These are phyloP conservation scores for Gypaetus barbatus DNA, from an alignment of 2,797 vertebrate genomes.

Conservation along the genomic window DNA sequence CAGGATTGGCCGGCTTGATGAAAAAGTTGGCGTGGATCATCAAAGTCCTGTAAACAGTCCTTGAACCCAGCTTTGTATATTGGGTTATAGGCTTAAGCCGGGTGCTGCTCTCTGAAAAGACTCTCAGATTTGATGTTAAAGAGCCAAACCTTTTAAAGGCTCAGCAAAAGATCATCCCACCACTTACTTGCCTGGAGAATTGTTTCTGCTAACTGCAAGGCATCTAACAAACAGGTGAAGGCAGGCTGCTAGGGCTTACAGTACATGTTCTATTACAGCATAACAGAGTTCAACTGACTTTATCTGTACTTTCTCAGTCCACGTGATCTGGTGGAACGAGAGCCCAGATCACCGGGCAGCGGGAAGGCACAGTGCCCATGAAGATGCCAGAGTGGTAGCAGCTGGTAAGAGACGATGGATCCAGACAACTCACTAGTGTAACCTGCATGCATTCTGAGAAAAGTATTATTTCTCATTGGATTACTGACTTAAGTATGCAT, in stretches of 20 bases:
- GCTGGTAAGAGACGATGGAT: slow-evolving; percentile 79
- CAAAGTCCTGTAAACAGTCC: background rate
- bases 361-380: slow-evolving; percentile 81
- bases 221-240: background rate
- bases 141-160: background rate
- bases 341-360: slow-evolving; percentile 82
- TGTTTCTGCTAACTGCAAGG: background rate
- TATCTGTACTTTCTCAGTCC: slow-evolving; percentile 75
- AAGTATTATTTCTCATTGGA: background rate
- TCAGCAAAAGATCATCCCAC: background rate
- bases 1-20: background rate
- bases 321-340: slow-evolving; percentile 89
- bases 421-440: background rate
- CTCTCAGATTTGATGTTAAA: background rate
- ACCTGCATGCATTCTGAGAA: background rate
- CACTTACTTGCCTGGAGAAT: background rate
- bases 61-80: background rate
- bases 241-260: background rate
- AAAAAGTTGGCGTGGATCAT: background rate
- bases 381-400: slow-evolving; percentile 86
- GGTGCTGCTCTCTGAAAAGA: background rate
- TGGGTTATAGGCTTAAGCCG: background rate
- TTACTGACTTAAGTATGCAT: background rate
- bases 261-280: background rate
- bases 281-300: background rate